Conservation (phyloP, 1,140 invertebrate genomes). For the Drosophila tristis region DNA sequence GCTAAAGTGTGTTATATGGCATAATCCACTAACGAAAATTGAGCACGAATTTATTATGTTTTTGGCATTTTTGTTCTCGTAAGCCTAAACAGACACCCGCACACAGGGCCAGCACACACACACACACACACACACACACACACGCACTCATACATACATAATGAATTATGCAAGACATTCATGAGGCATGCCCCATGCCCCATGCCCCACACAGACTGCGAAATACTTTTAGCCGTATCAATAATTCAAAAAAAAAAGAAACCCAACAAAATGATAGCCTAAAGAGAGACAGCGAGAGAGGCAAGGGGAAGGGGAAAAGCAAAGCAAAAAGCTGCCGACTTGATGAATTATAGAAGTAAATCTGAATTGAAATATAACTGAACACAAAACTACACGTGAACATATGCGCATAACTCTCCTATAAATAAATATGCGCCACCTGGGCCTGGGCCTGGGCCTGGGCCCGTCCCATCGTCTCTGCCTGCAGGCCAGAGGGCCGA, state of each 20-base stretch:
- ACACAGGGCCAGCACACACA: conserved; percentile 16
- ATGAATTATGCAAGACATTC: conserved; percentile 79
- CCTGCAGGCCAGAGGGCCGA: no score
- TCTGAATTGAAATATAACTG: conserved; percentile 78
- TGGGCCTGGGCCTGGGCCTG: background rate
- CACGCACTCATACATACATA: conserved; percentile 52
- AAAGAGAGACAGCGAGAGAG: background rate
- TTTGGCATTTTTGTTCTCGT: conserved; percentile 20
- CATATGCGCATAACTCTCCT: conserved; percentile 30
- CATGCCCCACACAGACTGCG: conserved; percentile 17
- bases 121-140: conserved; percentile 24
- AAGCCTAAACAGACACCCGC: conserved; percentile 62
- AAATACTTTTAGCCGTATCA: conserved; percentile 67
- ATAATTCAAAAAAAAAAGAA: conserved; percentile 69
- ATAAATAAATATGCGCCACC: conserved; percentile 25
- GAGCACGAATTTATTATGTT: conserved; percentile 79
- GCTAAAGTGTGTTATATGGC: conserved; percentile 80
- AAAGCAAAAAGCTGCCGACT: conserved; percentile 47
- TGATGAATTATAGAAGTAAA: conserved; percentile 81
- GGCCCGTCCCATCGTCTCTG: background rate
- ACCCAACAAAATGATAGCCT: conserved; percentile 46
- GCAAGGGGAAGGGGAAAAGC: conserved; percentile 10
- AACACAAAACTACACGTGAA: conserved; percentile 17
- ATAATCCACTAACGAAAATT: conserved; percentile 83
- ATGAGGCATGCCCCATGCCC: conserved; percentile 28